Conservation (phyloP, 2,113 vertebrate species). For the Zeus faber region DNA sequence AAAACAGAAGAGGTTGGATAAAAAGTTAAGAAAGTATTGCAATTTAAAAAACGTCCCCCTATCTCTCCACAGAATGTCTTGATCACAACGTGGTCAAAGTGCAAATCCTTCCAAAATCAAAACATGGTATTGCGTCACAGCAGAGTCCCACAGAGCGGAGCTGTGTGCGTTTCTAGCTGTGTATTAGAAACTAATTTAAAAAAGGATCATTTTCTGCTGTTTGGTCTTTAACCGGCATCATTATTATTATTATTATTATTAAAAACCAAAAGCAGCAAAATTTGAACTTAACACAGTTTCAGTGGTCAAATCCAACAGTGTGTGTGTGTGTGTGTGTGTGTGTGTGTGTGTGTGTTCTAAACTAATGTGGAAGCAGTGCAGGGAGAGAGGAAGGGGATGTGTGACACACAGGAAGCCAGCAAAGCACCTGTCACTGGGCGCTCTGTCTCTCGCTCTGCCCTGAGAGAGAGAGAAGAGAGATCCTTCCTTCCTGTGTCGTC, state of each 20-base stretch:
- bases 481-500: conserved; percentile 73
- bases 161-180: conserved; percentile 15
- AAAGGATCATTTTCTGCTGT: no score
- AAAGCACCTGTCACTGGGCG: conserved; percentile 70
- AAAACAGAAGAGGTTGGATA: conserved; percentile 1
- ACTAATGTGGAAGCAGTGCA: background rate
- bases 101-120: conserved; percentile 66
- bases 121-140: conserved; percentile 78
- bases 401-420: conserved; percentile 63
- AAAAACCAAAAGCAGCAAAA: background rate
- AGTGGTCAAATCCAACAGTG: conserved; percentile 1
- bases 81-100: conserved; percentile 25
- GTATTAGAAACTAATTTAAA: background rate
- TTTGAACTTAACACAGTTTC: background rate
- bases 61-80: conserved; percentile 34
- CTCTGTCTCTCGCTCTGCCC: conserved; percentile 44
- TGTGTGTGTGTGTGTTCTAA: background rate
- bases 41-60: conserved; percentile 49
- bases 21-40: conserved; percentile 77
- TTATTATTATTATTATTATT: background rate
- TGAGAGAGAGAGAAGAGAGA: conserved; percentile 33
- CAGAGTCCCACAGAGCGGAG: conserved; percentile 76
- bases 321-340: background rate
- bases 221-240: background rate
- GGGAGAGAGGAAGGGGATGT: conserved; percentile 51